A percentile compares a stretch with the other conserved stretches of the same genome.
Evolutionary conservation across 2,888 invertebrate genomes (phyloP).

Genomic region (Nephrocerus scutellatus): DNA sequence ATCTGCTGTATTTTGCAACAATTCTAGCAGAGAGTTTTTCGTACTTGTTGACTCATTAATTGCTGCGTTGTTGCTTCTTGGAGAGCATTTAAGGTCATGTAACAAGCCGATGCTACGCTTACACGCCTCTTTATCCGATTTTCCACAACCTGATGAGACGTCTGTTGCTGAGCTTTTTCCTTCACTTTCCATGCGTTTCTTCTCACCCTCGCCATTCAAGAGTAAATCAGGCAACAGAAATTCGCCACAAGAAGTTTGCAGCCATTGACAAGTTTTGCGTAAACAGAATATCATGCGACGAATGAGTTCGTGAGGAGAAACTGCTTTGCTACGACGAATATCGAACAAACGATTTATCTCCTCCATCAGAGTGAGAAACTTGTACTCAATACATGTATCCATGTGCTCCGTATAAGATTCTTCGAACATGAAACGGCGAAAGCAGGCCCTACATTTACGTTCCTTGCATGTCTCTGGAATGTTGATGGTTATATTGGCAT

Average conservation of each 20-base stretch:
- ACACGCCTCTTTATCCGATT: conserved; percentile 18
- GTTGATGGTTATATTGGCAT: conserved; percentile 40
- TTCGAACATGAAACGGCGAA: conserved; percentile 44
- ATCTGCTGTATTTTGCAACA: conserved; percentile 4
- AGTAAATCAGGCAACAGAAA: conserved; percentile 34
- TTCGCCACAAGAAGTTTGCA: conserved; percentile 39
- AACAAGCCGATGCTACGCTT: too few relatives aligned
- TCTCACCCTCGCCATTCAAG: conserved; percentile 15
- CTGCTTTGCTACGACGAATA: conserved; percentile 38
- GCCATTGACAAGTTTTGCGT: conserved; percentile 43
- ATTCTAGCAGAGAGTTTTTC: too few relatives aligned
- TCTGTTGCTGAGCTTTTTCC: conserved; percentile 22
- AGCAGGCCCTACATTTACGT: conserved; percentile 44
- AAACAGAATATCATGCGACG: conserved; percentile 44
- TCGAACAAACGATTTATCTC: conserved; percentile 39
- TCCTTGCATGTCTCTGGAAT: conserved; percentile 45
- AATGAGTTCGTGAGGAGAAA: conserved; percentile 46
- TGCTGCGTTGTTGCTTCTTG: conserved; percentile 13
- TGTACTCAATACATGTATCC: conserved; percentile 42
- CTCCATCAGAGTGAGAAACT: conserved; percentile 37
- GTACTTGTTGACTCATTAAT: conserved; percentile 16
- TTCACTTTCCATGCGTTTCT: conserved; percentile 21
- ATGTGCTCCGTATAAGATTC: conserved; percentile 42
- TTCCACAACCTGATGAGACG: conserved; percentile 20
- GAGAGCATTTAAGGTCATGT: too few relatives aligned